Evolutionary conservation across 2,113 vertebrate genomes (phyloP).

Genomic region (Vidua chalybeata): DNA sequence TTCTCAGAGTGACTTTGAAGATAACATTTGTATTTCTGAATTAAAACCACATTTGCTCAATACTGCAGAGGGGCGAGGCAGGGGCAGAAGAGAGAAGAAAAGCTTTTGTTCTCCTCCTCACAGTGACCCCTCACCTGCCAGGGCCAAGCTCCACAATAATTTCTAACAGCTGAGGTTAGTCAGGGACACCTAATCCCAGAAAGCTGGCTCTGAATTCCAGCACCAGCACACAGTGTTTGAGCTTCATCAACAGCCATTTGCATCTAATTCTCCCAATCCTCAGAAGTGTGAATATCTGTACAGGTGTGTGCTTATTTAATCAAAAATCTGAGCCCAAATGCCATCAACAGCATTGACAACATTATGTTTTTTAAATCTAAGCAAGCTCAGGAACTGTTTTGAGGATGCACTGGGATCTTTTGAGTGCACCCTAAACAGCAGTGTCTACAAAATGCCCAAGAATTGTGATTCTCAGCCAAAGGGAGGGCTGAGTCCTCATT

Average conservation of each 20-base stretch:
- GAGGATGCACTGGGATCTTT: background rate
- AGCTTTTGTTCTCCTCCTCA: slow-evolving; percentile 57
- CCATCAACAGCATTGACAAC: background rate
- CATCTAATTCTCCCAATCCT: background rate
- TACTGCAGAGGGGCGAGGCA: background rate
- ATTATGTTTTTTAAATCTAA: background rate
- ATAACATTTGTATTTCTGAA: slow-evolving; percentile 51
- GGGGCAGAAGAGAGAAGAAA: slow-evolving; percentile 24
- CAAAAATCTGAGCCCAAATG: background rate
- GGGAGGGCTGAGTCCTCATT: background rate
- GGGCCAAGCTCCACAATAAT: slow-evolving; percentile 48
- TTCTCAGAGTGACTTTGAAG: background rate
- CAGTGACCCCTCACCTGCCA: slow-evolving; percentile 30
- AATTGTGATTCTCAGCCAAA: background rate
- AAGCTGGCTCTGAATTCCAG: slow-evolving; percentile 50
- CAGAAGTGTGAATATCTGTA: background rate
- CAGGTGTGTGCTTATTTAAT: background rate
- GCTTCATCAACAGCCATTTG: background rate
- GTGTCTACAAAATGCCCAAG: background rate
- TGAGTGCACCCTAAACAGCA: background rate
- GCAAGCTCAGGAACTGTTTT: background rate
- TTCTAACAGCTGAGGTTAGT: slow-evolving; percentile 57
- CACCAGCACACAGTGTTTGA: background rate
- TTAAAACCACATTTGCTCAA: slow-evolving; percentile 43
- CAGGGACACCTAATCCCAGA: slow-evolving; percentile 33